Evolutionary conservation across 2,797 vertebrate genomes (phyloP).

Genomic region (Heterohyrax brucei): DNA sequence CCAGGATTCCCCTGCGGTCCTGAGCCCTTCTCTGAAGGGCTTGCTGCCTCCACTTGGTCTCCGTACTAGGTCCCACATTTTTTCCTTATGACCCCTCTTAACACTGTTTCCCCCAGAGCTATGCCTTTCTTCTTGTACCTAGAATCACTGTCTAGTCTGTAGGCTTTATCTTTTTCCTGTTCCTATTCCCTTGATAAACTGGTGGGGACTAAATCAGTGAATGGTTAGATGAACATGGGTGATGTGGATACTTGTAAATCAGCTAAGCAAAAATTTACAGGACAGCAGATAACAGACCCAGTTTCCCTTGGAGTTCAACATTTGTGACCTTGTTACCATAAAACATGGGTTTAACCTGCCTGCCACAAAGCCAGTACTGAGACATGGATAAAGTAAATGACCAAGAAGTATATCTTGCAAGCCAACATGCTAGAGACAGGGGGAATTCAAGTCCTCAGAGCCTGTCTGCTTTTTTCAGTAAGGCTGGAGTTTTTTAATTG

Average conservation of each 20-base stretch:
- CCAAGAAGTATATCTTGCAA: too few relatives aligned
- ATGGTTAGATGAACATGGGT: background rate
- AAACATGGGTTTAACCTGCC: too few relatives aligned
- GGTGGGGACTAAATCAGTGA: background rate
- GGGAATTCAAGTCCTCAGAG: too few relatives aligned
- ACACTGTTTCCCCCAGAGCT: background rate
- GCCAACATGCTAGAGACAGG: too few relatives aligned
- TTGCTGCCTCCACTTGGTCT: too few relatives aligned
- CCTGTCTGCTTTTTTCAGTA: too few relatives aligned
- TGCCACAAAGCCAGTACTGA: too few relatives aligned
- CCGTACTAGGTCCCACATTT: background rate
- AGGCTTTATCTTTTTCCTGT: background rate
- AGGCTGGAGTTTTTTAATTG: too few relatives aligned
- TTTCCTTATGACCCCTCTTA: background rate
- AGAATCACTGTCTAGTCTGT: accelerated
- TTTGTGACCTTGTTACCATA: background rate
- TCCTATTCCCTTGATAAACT: background rate
- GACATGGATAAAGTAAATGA: too few relatives aligned
- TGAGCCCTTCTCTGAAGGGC: background rate
- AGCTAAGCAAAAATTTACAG: constrained; percentile 76
- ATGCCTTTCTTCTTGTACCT: background rate
- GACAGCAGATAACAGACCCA: constrained; percentile 57
- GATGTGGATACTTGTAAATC: background rate
- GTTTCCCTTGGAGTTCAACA: background rate
- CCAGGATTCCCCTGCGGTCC: background rate